Evolutionary conservation across 2,113 vertebrate genomes (phyloP), one percentile per base, ranked within the genome.

Genomic region (Thamnophis sirtalis): DNA sequence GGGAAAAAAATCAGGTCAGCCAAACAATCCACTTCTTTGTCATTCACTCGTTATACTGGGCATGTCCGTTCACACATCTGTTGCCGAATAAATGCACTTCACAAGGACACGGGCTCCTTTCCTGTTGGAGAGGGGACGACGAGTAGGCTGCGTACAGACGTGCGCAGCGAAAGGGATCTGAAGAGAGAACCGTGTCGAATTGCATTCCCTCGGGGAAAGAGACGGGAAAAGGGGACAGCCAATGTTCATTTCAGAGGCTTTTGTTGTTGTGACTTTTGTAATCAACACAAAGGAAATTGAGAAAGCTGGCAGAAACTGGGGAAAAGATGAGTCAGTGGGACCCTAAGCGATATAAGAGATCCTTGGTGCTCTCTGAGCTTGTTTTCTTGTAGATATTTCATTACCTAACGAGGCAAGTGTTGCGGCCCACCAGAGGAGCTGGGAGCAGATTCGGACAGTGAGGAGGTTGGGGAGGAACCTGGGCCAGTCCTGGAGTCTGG

Each of bases 21-120:
- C 22, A 38, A 63, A 92, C 91, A 92, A 92, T 92, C 88, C 80
- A 11, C 55, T 48, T 9, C 91, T 92, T 92, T 92, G 91, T 92
- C 22, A 26, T 22, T 22, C 22, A 0, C n/a, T 19, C 43, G 13
- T 84, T 86, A 21, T 7, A 92, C 91, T 92, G 80, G 85, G 50
- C 33, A 21, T 55, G 84, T 56, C 89, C 80, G 88, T 93, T 56
- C 92, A 68, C 84, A 86, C 92, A 90, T 90, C 56, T 68, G 84
- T 58, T 51, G n/a, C 1, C 1, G 89, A 63, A 86, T 49, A 68
- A 90, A 93, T 49, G 88, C 2, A 56, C 50, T 90, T 73, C 38
- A 26, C 89, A 22, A 33, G 26, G 9, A 55, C 88, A 49, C 1
- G 89, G 88, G 84, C 24, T 80, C 88, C 33, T 89, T 89, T 26